Percentiles rank a stretch among this genome's conserved stretches.
Evolutionary conservation across 2,797 vertebrate genomes (phyloP).

Genomic region (Triplophysa yarkandensis): DNA sequence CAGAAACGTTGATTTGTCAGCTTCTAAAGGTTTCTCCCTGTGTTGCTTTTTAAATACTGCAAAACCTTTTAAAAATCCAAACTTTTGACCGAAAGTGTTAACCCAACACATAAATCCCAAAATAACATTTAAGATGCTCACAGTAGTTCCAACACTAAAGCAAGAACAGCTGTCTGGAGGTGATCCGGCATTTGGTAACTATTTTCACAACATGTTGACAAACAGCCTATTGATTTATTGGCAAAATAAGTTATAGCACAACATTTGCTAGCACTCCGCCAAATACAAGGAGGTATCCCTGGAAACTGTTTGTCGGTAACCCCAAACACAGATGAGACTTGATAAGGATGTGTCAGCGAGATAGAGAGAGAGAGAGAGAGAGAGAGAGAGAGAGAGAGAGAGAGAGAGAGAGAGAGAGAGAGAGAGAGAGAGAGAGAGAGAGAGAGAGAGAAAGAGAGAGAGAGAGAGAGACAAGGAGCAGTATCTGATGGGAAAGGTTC

Average conservation of each 20-base stretch:
- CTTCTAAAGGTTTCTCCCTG: no score
- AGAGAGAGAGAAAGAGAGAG: constrained; percentile 11
- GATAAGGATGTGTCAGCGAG: constrained; percentile 9
- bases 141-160: constrained; percentile 5
- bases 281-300: constrained; percentile 34
- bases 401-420: constrained; percentile 1
- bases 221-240: constrained; percentile 34
- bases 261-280: background rate
- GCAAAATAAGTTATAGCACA: constrained; percentile 30
- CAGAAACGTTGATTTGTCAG: no score
- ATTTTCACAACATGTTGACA: constrained; percentile 35
- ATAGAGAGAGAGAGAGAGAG: constrained; percentile 8
- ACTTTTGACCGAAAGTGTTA: background rate
- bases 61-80: no score
- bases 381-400: background rate
- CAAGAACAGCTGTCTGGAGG: constrained; percentile 20
- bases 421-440: background rate
- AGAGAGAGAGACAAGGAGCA: background rate
- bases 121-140: background rate
- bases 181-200: constrained; percentile 18
- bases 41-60: no score
- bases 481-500: constrained; percentile 43
- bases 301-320: constrained; percentile 42
- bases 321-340: constrained; percentile 25
- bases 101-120: background rate